These are phyloP conservation scores for Microplitis manilae DNA, from an alignment of 2,888 invertebrate species.

Conservation along the genomic window DNA sequence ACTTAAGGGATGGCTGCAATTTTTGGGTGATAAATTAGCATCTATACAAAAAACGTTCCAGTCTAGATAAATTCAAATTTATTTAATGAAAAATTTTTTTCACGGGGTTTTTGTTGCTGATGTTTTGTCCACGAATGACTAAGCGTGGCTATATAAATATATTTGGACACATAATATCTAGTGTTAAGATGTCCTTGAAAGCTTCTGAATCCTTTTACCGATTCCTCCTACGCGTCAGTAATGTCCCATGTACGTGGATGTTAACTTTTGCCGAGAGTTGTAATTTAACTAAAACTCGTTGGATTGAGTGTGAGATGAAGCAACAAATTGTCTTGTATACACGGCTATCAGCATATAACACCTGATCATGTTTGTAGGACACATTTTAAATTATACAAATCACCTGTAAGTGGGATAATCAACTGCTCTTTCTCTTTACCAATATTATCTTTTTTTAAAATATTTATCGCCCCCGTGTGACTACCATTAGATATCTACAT, in stretches of 20 bases:
- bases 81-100: too few species aligned
- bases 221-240: neutral
- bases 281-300: conserved; percentile 1
- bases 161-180: neutral
- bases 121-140: too few species aligned
- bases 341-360: neutral
- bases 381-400: neutral
- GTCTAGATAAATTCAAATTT: too few species aligned
- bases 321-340: neutral
- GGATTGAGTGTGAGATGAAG: neutral
- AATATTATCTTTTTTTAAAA: neutral
- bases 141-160: neutral
- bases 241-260: neutral
- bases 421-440: neutral
- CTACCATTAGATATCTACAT: neutral
- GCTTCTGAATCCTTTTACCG: neutral
- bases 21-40: too few species aligned
- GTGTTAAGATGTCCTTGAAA: neutral
- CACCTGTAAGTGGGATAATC: neutral
- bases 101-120: too few species aligned
- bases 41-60: too few species aligned
- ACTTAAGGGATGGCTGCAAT: too few species aligned
- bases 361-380: neutral
- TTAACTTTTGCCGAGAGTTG: neutral
- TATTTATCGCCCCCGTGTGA: neutral